Evolutionary conservation across 2,797 vertebrate species (phyloP), one percentile per base, ranked within the genome.

Genomic region (Rhinophrynus dorsalis): DNA sequence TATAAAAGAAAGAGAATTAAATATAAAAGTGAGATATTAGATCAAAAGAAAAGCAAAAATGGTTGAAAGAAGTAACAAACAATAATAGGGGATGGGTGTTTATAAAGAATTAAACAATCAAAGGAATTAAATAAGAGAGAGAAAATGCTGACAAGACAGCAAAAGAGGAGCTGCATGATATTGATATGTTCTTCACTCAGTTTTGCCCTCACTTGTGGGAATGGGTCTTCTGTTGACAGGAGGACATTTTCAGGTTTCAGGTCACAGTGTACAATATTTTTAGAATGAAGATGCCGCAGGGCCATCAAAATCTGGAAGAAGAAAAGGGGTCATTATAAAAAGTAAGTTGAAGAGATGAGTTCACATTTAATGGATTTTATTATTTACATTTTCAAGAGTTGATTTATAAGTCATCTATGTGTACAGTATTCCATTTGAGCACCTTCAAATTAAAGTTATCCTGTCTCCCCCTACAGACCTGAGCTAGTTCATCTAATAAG

Each of bases 191-290:
- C 29, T 32, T 5, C 20, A 47, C 13, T n/a, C n/a, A 12, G 3
- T 11, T 1, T 15, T 2, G 8, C 0, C 33, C 77, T 2, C 79
- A 95, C 94, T 90, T 96, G 94, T 24, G 91, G 90, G 66, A 90
- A 91, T 0, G 90, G 86, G 37, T 91, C 90, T 0, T 89, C 88
- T 0, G 90, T 91, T 1, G 74, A 91, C 23, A 96, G 86, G 33
- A 96, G 82, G 68, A 96, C 95, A 1, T 96, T 96, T 74, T 96
- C 95, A 0, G 95, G 95, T 80, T 96, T 96, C 72, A 96, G 80
- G 80, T 96, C 95, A 48, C 95, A 96, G 78, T 96, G 95, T 61
- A 96, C 95, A 0, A 96, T 96, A 82, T 94, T 96, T 81, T 94
- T 96, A 78, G 95, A 95, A 83, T 96, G 95, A 54, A 96, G 90